Conservation (phyloP, 2,113 vertebrate genomes). For the Elaphurus davidianus region DNA sequence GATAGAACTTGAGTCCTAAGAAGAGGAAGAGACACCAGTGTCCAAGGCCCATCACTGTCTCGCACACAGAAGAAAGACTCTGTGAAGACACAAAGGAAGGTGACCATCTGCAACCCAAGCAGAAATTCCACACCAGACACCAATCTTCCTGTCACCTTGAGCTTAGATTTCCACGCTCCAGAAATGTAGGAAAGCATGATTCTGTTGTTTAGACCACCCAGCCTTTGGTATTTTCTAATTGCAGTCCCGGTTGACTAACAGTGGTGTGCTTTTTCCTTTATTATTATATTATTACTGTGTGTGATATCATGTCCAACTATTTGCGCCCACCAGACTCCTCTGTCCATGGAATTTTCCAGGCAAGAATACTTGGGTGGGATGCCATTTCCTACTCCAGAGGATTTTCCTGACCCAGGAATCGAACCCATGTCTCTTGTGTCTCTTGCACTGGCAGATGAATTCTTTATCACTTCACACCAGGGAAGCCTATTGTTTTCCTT, state of each 20-base stretch:
- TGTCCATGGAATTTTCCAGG: not conserved
- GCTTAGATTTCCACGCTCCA: not conserved
- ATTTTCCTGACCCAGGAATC: not conserved
- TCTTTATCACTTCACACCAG: not conserved
- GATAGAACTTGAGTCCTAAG: not conserved
- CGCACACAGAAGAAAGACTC: not conserved
- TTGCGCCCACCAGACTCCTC: accelerated
- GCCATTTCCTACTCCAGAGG: not conserved
- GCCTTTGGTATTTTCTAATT: not conserved
- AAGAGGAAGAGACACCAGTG: not conserved
- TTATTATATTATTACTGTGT: not conserved
- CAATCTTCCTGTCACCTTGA: not conserved
- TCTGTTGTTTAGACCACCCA: not conserved
- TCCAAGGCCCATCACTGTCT: too few relatives aligned
- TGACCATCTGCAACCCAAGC: not conserved
- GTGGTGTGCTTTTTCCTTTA: not conserved
- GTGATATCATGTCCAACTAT: not conserved
- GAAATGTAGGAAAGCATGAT: not conserved
- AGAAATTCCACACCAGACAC: not conserved
- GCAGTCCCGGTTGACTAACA: not conserved
- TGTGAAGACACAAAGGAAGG: not conserved
- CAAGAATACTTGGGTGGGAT: not conserved
- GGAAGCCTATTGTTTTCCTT: not conserved
- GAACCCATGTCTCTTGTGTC: not conserved
- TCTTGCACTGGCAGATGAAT: not conserved